Evolutionary conservation across 2,113 vertebrate genomes (phyloP).

Genomic region (Spermophilus dauricus): DNA sequence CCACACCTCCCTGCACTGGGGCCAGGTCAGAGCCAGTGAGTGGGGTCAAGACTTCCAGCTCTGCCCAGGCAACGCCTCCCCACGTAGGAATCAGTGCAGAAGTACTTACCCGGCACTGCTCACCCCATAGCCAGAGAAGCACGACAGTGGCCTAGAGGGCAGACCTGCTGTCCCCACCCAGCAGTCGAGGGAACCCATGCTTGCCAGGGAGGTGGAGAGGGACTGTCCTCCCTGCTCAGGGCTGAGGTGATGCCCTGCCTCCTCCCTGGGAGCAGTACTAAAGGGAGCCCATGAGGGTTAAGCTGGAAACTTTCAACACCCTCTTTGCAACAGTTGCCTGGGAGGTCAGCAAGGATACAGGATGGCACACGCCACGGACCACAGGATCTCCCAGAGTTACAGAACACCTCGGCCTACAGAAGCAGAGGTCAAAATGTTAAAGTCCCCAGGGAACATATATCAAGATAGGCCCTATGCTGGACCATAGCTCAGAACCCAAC

Average conservation of each 20-base stretch:
- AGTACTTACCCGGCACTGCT: accelerated
- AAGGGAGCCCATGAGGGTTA: background rate
- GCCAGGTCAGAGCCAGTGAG: background rate
- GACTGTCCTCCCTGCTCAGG: too few relatives aligned
- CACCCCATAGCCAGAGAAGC: too few relatives aligned
- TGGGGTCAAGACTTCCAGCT: background rate
- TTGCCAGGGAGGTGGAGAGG: background rate
- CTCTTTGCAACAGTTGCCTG: background rate
- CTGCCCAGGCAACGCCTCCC: background rate
- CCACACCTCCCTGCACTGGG: background rate
- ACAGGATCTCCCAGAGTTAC: too few relatives aligned
- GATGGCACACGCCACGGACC: accelerated
- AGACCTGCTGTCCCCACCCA: too few relatives aligned
- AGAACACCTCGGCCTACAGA: background rate
- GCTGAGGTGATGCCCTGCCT: accelerated
- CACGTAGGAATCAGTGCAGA: too few relatives aligned
- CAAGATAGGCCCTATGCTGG: background rate
- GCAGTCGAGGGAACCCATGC: background rate
- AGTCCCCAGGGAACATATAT: background rate
- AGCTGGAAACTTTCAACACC: background rate
- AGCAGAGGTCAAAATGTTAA: background rate
- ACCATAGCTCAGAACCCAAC: background rate
- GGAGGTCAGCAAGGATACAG: background rate
- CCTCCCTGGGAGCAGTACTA: background rate
- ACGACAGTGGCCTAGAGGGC: accelerated